Percentiles rank a stretch among this genome's conserved stretches.
phyloP scores from a whole-genome alignment of 1,140 invertebrate genomes.

The Meloidogyne chitwoodi region DNA sequence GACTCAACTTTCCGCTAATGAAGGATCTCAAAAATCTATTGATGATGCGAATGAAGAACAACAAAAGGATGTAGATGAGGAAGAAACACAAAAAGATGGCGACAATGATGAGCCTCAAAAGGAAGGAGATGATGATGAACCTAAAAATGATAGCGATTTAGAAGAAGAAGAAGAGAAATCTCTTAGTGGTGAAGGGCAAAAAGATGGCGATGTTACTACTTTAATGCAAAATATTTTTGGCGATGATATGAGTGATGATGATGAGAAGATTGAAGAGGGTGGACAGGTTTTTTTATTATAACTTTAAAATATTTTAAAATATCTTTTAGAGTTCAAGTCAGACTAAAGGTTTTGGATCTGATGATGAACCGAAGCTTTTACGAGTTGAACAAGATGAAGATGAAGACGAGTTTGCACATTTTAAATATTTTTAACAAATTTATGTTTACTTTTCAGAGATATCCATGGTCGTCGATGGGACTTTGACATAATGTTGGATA shows the following conservation, averaged over 20 bases:
- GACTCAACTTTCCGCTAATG: not conserved
- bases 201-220: not conserved
- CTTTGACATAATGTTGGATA: conserved; percentile 39
- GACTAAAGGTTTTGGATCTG: not conserved
- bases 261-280: conserved; percentile 25
- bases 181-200: not conserved
- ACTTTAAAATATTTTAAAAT: not conserved
- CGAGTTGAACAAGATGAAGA: conserved; percentile 26
- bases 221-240: conserved; percentile 50
- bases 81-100: conserved; percentile 9
- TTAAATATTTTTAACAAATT: not conserved
- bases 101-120: conserved; percentile 3
- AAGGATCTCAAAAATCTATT: not conserved
- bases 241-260: conserved; percentile 33
- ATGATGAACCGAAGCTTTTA: conserved; percentile 20
- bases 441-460: conserved; percentile 5
- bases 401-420: conserved; percentile 16
- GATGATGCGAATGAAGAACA: not conserved
- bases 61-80: not conserved
- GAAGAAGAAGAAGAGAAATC: not conserved
- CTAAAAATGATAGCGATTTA: not conserved
- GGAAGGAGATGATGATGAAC: not conserved
- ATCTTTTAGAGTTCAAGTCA: not conserved
- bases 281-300: conserved; percentile 1
- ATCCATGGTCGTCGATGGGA: conserved; percentile 26